Base-by-base conservation (phyloP, 2,113 vertebrate species). In the Hypanus sabinus region DNA sequence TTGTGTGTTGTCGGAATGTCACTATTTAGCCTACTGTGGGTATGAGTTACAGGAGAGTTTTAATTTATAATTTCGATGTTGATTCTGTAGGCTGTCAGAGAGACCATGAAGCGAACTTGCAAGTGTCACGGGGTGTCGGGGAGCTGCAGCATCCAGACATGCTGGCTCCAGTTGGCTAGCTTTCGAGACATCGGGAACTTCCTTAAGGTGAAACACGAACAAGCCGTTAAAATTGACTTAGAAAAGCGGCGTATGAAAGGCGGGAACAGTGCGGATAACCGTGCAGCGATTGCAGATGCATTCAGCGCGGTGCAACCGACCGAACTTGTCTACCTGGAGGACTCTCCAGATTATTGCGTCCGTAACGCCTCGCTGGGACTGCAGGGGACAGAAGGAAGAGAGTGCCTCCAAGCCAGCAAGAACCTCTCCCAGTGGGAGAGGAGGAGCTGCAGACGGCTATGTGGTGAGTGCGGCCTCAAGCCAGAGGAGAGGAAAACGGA, bases 81-180 rank as follows among this genome's bases (percentile, higher is more conserved):
- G 36, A 71, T 85, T 81, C 33, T 76, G 24, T 94, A 99, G 99
- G 98, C 98, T 0, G 97, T 99, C 73, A 98, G 96, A 95, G 95
- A 96, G 55, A 98, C 98, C 0, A 98, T 99, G 98, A 98, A 97
- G 95, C 97, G 96, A 95, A 96, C 97, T 27, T 99, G 99, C 94
- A 99, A 99, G 95, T 99, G 99, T 79, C 99, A 99, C 0, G 99
- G 99, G 0, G 98, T 99, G 94, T 99, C 99, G 0, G 99, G 99
- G 94, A 99, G 99, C 96, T 99, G 99, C 96, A 99, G 97, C 95
- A 96, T 99, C 94, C 98, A 99, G 95, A 99, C 98, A 0, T 99
- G 99, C 94, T 99, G 98, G 98, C 97, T 99, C 95, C 98, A 99
- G 95, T 97, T 99, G 0, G 97, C 98, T 0, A 98, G 98, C 36